A percentile compares a stretch with the other conserved stretches of the same genome.
These are phyloP conservation scores for Acanthornis magna DNA, from an alignment of 2,797 vertebrate genomes.

Conservation along the genomic window DNA sequence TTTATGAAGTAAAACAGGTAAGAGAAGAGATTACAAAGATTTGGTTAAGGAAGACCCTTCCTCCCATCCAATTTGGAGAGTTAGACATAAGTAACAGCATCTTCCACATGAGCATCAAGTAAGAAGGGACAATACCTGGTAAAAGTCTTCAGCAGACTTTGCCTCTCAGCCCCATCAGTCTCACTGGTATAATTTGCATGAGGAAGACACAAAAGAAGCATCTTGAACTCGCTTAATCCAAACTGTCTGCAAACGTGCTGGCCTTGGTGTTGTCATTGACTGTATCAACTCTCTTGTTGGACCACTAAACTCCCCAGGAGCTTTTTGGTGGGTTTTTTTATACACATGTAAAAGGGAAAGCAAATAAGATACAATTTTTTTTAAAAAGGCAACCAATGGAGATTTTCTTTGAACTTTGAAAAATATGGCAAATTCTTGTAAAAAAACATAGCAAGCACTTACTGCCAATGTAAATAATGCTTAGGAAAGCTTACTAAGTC, in stretches of 20 bases:
- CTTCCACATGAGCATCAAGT: neutral
- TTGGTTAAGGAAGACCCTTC: neutral
- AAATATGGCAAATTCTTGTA: neutral
- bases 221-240: neutral
- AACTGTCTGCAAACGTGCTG: neutral
- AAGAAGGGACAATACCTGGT: neutral
- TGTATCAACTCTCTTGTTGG: neutral
- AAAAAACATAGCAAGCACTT: neutral
- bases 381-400: neutral
- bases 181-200: too few species aligned
- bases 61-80: neutral
- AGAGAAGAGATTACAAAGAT: neutral
- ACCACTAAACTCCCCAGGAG: neutral
- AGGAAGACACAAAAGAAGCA: too few species aligned
- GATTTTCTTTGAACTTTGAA: neutral
- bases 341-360: neutral
- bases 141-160: neutral
- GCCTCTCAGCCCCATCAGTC: neutral
- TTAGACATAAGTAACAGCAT: neutral
- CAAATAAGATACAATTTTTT: neutral
- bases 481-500: neutral
- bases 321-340: neutral
- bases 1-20: neutral
- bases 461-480: neutral
- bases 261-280: neutral